phyloP scores from a whole-genome alignment of 2,113 vertebrate genomes.

The human (Homo sapiens) region GRCh38 chr5:126397001-126397500 shows the following conservation, averaged over 20 bases:
- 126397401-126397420: background rate
- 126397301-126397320: background rate
- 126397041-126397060: no score
- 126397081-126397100: no score
- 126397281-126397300: background rate
- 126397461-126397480: background rate
- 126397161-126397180: background rate
- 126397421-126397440: background rate
- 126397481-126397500: background rate
- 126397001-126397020: no score
- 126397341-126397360: background rate
- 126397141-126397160: background rate
- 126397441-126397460: background rate
- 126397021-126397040: no score
- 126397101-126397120: no score
- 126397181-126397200: background rate
- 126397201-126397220: background rate
- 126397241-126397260: background rate
- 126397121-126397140: no score
- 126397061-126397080: no score
- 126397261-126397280: background rate
- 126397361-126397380: background rate
- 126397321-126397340: background rate
- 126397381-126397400: background rate
- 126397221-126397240: background rate